Evolutionary conservation across 2,797 vertebrate genomes (phyloP), one percentile per base, ranked within the genome.

Genomic region (Vespertilio murinus): DNA sequence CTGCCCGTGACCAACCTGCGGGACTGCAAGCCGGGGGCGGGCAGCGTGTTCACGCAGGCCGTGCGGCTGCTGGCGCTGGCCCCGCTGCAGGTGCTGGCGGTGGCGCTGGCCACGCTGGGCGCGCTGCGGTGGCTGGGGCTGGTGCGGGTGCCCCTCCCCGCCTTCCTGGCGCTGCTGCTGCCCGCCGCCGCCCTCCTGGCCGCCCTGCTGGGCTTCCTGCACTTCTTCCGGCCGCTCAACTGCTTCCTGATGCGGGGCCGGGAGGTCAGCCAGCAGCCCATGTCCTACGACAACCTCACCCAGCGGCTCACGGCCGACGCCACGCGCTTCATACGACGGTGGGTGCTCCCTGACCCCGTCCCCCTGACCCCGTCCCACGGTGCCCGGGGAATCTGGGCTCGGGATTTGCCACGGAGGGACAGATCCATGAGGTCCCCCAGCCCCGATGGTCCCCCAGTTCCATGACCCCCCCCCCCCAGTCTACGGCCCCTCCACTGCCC

Each of bases 191-290:
- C 81, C 5, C 13, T 90, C 1, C 16, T 97, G 0, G 85, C 5
- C 0, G 5, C 96, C 54, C 42, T 97, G 3, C 14, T 91, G 0
- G 64, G 93, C 17, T 99, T 99, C 93, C 67, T 99, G 16, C 94
- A 90, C 54, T 88, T 95, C 20, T 98, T 98, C 93, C 99, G 98
- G 0, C 97, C 98, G 28, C 81, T 99, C 8, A 99, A 99, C 98
- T 99, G 99, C 93, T 96, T 99, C 78, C 98, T 99, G 84, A 99
- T 99, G 98, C 98, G 98, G 45, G 96, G 98, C 83, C 83, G 96
- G 5, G 78, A 95, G 1, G 89, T 99, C 25, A 97, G 98, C 42
- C 99, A 99, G 97, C 99, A 99, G 96, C 99, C 99, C 0, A 96
- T 98, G 5, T 94, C 88, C 3, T 98, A 98, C 5, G 98, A 99